These are phyloP conservation scores for Phylloscopus collybita DNA, from an alignment of 2,797 vertebrate genomes.

Conservation along the genomic window DNA sequence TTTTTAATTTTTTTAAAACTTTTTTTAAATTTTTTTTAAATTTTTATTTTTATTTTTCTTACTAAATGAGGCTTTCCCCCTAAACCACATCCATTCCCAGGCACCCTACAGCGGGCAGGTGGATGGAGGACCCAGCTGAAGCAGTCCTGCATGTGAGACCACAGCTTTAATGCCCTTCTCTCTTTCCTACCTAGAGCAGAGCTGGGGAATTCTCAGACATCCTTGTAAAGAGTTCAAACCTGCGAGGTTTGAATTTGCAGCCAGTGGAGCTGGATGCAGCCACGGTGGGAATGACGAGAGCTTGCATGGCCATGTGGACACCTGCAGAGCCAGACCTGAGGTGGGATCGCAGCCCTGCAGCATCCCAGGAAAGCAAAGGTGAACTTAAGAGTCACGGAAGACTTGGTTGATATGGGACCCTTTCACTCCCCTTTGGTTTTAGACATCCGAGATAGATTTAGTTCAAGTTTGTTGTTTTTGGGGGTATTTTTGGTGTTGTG, in stretches of 20 bases:
- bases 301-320: accelerated
- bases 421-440: neutral
- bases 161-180: neutral
- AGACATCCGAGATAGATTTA: neutral
- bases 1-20: too few species aligned
- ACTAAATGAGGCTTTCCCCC: neutral
- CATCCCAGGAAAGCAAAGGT: neutral
- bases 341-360: neutral
- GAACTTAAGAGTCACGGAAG: neutral
- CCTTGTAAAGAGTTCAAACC: neutral
- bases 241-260: neutral
- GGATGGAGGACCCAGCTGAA: too few species aligned
- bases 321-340: neutral
- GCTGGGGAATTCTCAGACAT: neutral
- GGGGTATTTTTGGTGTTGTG: too few species aligned
- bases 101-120: neutral
- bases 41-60: neutral
- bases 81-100: neutral
- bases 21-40: too few species aligned
- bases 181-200: neutral
- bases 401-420: accelerated
- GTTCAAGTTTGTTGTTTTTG: neutral
- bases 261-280: neutral
- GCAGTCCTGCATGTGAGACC: neutral
- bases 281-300: accelerated